Evolutionary conservation across 2,797 vertebrate genomes (phyloP).

Genomic region (Amblyopsis hoosieri): DNA sequence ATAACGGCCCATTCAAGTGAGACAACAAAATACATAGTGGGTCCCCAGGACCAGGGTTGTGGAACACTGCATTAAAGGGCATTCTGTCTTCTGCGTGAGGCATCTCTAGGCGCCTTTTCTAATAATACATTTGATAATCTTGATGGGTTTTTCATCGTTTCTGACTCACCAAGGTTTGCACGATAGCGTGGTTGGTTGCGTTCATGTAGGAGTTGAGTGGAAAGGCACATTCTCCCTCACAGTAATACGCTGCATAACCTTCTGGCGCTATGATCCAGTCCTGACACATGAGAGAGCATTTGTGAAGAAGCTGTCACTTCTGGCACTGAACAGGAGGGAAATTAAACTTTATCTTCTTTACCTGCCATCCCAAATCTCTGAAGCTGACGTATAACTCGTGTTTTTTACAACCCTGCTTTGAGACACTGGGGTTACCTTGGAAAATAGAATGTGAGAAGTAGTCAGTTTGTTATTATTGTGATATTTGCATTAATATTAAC

Average conservation of each 20-base stretch:
- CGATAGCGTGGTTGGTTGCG: conserved; percentile 97
- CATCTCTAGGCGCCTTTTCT: too few species aligned
- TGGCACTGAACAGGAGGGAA: not conserved
- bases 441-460: not conserved
- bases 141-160: not conserved
- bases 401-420: conserved; percentile 94
- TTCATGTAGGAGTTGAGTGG: conserved; percentile 99
- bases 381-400: conserved; percentile 98
- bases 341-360: conserved; percentile 49
- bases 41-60: too few species aligned
- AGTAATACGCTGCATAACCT: conserved; percentile 96
- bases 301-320: not conserved
- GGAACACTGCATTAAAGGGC: not conserved
- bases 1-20: too few species aligned
- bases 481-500: not conserved
- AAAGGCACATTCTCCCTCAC: conserved; percentile 97
- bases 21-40: too few species aligned
- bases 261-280: conserved; percentile 99
- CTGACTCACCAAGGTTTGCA: conserved; percentile 93
- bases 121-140: too few species aligned
- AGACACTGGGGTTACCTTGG: conserved; percentile 87
- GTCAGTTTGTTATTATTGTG: not conserved
- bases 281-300: conserved; percentile 63
- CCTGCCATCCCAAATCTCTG: conserved; percentile 98
- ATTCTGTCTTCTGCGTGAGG: too few species aligned